Conservation (phyloP, 2,797 vertebrate species). For the Trachurus trachurus region DNA sequence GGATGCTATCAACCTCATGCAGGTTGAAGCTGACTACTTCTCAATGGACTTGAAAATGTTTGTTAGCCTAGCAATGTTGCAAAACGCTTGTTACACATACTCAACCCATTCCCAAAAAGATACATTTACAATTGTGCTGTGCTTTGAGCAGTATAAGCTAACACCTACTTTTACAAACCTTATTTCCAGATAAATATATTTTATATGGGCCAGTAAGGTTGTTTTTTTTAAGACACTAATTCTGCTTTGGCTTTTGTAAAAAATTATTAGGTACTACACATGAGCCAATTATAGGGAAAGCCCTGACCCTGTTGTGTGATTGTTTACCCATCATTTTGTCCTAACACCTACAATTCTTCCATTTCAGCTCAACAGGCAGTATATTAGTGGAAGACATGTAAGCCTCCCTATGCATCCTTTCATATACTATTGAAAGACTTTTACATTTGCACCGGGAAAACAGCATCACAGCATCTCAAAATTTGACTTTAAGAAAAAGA, state of each 20-base stretch:
- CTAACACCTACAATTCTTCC: slow-evolving; percentile 87
- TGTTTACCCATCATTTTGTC: slow-evolving; percentile 67
- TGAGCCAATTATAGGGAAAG: not conserved
- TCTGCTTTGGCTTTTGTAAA: not conserved
- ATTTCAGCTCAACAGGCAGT: slow-evolving; percentile 90
- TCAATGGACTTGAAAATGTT: too few species aligned
- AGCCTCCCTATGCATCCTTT: slow-evolving; percentile 85
- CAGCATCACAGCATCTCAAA: slow-evolving; percentile 76
- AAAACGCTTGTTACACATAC: not conserved
- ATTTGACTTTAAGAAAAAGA: slow-evolving; percentile 40
- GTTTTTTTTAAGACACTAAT: not conserved
- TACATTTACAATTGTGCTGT: not conserved
- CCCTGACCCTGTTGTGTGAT: slow-evolving; percentile 55
- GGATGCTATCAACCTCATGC: not conserved
- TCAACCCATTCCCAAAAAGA: not conserved
- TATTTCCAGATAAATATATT: not conserved
- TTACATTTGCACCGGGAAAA: slow-evolving; percentile 82
- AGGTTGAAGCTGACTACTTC: not conserved
- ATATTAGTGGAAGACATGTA: slow-evolving; percentile 91
- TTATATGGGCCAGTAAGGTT: too few species aligned
- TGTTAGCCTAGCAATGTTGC: too few species aligned
- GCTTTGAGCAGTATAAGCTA: not conserved
- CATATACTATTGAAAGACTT: slow-evolving; percentile 78
- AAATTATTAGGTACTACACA: not conserved
- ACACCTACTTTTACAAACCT: not conserved